Evolutionary conservation across 2,113 vertebrate species (phyloP).

Genomic region (Chrysochloris asiatica): DNA sequence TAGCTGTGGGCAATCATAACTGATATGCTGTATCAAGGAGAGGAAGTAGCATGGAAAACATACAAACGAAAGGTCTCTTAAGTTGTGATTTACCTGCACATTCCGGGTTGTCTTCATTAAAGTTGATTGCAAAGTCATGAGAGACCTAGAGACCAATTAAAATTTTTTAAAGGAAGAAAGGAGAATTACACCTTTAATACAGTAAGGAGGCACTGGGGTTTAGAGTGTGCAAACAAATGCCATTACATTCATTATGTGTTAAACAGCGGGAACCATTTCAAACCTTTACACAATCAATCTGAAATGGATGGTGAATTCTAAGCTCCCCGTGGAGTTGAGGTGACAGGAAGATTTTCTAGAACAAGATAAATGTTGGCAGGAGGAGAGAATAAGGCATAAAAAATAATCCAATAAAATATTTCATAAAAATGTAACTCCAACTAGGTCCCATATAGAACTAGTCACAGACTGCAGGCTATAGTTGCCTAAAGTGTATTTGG

Average conservation of each 20-base stretch:
- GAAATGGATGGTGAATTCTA: slow-evolving; percentile 58
- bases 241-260: slow-evolving; percentile 59
- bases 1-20: neutral
- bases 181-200: slow-evolving; percentile 72
- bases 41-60: neutral
- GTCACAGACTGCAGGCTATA: neutral
- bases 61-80: neutral
- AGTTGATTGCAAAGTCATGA: slow-evolving; percentile 98
- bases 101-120: slow-evolving; percentile 98
- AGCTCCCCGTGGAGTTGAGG: slow-evolving; percentile 60
- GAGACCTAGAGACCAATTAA: slow-evolving; percentile 88
- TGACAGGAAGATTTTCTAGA: slow-evolving; percentile 60
- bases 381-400: neutral
- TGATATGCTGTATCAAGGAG: neutral
- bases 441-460: slow-evolving; percentile 13
- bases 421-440: slow-evolving; percentile 14
- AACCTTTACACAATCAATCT: slow-evolving; percentile 63
- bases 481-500: slow-evolving; percentile 26
- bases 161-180: slow-evolving; percentile 61
- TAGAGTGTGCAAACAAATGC: slow-evolving; percentile 69
- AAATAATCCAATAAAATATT: neutral
- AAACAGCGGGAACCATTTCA: slow-evolving; percentile 69
- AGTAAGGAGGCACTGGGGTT: slow-evolving; percentile 64
- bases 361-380: slow-evolving; percentile 66
- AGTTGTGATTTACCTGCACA: slow-evolving; percentile 91